phyloP scores from a whole-genome alignment of 2,888 invertebrate species.

The Drosophila leonis region DNA sequence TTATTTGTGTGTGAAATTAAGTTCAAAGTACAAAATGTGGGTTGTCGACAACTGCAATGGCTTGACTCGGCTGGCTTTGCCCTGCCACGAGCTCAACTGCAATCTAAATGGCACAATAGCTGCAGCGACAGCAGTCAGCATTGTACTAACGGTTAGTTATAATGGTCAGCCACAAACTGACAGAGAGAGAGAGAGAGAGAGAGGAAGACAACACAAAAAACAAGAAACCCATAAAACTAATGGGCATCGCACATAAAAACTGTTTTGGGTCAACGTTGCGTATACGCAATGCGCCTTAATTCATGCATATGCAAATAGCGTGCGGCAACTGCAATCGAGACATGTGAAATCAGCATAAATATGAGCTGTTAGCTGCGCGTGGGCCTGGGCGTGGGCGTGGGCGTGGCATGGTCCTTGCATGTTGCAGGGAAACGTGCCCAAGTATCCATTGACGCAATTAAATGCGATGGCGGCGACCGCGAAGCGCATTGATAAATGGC shows the following conservation, averaged over 20 bases:
- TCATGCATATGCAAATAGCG: constrained; percentile 46
- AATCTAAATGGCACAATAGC: constrained; percentile 44
- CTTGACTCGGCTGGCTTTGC: constrained; percentile 10
- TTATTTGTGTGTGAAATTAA: constrained; percentile 69
- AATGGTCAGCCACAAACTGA: constrained; percentile 13
- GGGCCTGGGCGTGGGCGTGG: neutral
- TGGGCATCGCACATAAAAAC: constrained; percentile 39
- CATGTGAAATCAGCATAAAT: constrained; percentile 62
- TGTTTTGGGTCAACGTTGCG: constrained; percentile 62
- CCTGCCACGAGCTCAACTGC: constrained; percentile 11
- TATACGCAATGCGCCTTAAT: constrained; percentile 60
- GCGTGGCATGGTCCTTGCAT: neutral
- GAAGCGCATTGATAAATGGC: constrained; percentile 75
- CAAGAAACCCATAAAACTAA: constrained; percentile 57
- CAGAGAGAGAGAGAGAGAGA: neutral
- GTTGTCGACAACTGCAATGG: constrained; percentile 53
- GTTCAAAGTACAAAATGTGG: constrained; percentile 77
- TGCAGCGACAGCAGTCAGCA: constrained; percentile 17
- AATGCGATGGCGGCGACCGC: constrained; percentile 42
- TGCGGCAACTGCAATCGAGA: constrained; percentile 24
- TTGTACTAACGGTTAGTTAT: constrained; percentile 28
- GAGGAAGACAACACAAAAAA: neutral
- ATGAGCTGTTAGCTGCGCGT: constrained; percentile 1
- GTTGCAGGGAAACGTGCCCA: constrained; percentile 63
- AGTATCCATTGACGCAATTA: constrained; percentile 75